phyloP scores from a whole-genome alignment of 2,113 vertebrate genomes.

The Excalfactoria chinensis region DNA sequence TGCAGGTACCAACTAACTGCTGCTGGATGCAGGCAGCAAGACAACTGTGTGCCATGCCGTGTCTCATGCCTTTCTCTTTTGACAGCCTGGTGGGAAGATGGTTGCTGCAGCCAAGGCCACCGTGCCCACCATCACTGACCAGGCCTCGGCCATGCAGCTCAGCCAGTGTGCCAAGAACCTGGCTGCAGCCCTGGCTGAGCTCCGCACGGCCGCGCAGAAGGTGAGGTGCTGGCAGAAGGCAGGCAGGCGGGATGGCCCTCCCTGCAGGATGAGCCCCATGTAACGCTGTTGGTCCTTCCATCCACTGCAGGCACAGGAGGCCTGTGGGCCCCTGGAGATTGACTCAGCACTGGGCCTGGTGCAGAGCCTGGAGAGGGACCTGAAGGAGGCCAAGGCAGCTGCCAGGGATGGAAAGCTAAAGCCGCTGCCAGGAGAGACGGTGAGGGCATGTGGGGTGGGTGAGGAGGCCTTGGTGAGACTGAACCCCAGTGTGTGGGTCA shows the following conservation, averaged over 20 bases:
- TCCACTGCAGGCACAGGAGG: slow-evolving; percentile 89
- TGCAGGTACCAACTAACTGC: slow-evolving; percentile 83
- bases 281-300: neutral
- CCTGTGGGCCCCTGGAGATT: slow-evolving; percentile 94
- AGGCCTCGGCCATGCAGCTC: slow-evolving; percentile 97
- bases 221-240: slow-evolving; percentile 61
- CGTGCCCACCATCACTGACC: slow-evolving; percentile 91
- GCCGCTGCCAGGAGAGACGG: slow-evolving; percentile 94
- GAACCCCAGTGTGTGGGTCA: neutral
- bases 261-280: too few relatives aligned
- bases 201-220: slow-evolving; percentile 94
- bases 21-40: neutral
- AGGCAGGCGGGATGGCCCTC: neutral
- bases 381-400: slow-evolving; percentile 91
- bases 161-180: slow-evolving; percentile 97
- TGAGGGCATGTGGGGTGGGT: slow-evolving; percentile 42
- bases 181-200: slow-evolving; percentile 89
- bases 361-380: slow-evolving; percentile 90
- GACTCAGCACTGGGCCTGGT: slow-evolving; percentile 91
- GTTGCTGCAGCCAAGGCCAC: slow-evolving; percentile 94
- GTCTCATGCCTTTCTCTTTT: neutral
- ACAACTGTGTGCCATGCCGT: rapidly evolving
- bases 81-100: slow-evolving; percentile 95
- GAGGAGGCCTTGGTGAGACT: rapidly evolving
- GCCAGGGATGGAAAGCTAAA: slow-evolving; percentile 90